phyloP scores from a whole-genome alignment of 2,888 invertebrate genomes.

The Cistogaster globosa region DNA sequence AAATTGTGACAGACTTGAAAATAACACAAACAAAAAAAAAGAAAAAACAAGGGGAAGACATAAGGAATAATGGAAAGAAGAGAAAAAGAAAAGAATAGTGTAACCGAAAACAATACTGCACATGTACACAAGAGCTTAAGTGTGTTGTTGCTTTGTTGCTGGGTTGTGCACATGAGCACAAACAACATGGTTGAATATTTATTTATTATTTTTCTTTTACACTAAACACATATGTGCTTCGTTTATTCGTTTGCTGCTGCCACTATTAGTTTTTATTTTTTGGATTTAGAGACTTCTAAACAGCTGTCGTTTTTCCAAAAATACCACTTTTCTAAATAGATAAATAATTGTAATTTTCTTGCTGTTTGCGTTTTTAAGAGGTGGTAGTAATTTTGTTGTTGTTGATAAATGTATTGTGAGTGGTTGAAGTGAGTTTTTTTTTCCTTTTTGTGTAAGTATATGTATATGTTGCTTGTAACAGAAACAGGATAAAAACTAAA shows the following conservation, averaged over 20 bases:
- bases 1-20: conserved; percentile 44
- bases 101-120: conserved; percentile 66
- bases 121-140: conserved; percentile 67
- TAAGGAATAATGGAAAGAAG: conserved; percentile 10
- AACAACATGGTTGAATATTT: conserved; percentile 57
- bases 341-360: conserved; percentile 56
- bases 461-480: background rate
- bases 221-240: background rate
- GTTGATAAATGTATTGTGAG: conserved; percentile 13
- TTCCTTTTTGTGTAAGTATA: background rate
- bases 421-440: conserved; percentile 38
- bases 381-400: conserved; percentile 42
- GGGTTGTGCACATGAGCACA: conserved; percentile 62
- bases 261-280: background rate
- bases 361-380: conserved; percentile 26
- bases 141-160: conserved; percentile 33
- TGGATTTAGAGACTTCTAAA: conserved; percentile 38
- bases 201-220: conserved; percentile 23
- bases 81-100: conserved; percentile 29
- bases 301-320: conserved; percentile 70
- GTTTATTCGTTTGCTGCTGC: conserved; percentile 26
- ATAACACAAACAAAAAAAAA: background rate
- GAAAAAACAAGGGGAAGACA: conserved; percentile 21
- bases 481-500: conserved; percentile 20
- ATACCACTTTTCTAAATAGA: conserved; percentile 63